These are phyloP conservation scores for Fratercula arctica DNA, from an alignment of 2,797 vertebrate genomes.

Conservation along the genomic window DNA sequence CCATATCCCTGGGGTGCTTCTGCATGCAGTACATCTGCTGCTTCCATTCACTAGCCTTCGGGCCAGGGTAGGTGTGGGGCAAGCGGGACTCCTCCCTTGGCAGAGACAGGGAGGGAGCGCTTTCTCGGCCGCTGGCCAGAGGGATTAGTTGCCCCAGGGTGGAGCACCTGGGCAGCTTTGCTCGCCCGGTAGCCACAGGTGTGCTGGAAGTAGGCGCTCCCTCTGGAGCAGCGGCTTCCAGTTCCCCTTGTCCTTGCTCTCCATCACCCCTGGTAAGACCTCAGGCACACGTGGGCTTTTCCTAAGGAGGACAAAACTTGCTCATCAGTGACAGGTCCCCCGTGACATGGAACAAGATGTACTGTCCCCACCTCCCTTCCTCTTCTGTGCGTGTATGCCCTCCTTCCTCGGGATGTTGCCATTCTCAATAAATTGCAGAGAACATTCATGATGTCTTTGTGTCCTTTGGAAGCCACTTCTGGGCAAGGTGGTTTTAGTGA, in stretches of 20 bases:
- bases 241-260: background rate
- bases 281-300: background rate
- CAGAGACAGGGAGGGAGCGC: background rate
- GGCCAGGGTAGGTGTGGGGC: background rate
- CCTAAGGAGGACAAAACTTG: background rate
- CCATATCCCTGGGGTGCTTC: background rate
- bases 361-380: background rate
- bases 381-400: background rate
- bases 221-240: background rate
- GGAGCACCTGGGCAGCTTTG: background rate
- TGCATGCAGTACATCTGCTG: background rate
- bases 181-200: background rate
- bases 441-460: background rate
- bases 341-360: background rate
- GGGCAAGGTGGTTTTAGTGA: background rate
- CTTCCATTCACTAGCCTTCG: background rate
- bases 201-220: background rate
- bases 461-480: background rate
- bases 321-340: background rate
- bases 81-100: background rate
- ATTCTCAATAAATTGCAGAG: background rate
- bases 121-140: background rate
- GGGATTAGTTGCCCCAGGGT: background rate
- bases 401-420: background rate
- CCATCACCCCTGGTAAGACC: background rate